Percentiles rank a stretch among this genome's conserved stretches.
Evolutionary conservation across 2,797 vertebrate species (phyloP).

Genomic region (Staurois parvus): DNA sequence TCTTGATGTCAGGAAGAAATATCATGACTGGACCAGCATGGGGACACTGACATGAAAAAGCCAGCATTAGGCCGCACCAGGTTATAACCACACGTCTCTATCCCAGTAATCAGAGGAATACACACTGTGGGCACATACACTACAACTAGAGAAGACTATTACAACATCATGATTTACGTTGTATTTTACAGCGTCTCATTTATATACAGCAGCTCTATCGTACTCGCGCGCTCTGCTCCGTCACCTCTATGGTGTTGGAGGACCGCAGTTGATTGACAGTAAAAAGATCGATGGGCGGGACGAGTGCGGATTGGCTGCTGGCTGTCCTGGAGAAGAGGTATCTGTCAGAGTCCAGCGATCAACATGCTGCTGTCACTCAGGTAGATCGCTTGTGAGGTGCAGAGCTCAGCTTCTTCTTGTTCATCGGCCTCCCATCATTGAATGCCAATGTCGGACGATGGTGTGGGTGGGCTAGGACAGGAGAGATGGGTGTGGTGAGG

Average conservation of each 20-base stretch:
- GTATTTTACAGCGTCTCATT: too few species aligned
- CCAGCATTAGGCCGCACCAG: too few species aligned
- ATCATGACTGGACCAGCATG: too few species aligned
- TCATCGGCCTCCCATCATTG: neutral
- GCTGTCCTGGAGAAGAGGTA: neutral
- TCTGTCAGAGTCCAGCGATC: neutral
- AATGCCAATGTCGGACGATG: neutral
- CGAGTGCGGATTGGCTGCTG: neutral
- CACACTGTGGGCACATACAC: too few species aligned
- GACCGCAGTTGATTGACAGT: conserved; percentile 3
- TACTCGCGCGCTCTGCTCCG: neutral
- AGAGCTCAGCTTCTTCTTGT: too few species aligned
- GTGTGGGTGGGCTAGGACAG: too few species aligned
- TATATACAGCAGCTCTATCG: neutral
- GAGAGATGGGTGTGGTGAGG: neutral
- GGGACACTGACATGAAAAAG: too few species aligned
- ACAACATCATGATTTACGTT: too few species aligned
- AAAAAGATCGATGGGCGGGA: neutral
- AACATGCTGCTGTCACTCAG: conserved; percentile 39
- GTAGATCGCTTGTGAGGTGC: neutral
- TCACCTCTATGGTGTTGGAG: conserved; percentile 26
- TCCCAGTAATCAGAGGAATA: too few species aligned
- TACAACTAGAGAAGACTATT: too few species aligned
- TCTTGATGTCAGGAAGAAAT: too few species aligned
- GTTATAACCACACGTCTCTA: too few species aligned